Evolutionary conservation across 35 echinoderm and acorn worm species (phyloP), one percentile per base, ranked within the genome.

Genomic region (Ophiothrix spiculata): DNA sequence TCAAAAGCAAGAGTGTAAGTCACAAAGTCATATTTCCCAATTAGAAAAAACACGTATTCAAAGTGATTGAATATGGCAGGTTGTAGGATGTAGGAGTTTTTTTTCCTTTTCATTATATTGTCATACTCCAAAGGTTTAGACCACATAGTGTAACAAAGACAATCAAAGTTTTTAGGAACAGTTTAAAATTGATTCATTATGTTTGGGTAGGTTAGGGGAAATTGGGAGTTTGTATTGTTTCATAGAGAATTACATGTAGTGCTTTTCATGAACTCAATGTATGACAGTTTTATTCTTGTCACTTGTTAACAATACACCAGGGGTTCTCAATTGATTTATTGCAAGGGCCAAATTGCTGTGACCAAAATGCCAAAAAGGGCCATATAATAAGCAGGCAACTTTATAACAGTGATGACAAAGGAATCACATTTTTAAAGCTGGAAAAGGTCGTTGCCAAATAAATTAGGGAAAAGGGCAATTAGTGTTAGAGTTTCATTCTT

Each of bases 1-100:
- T 93, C 91, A 21, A 76, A 39, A 39, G 81, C 82, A 31, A 93
- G 91, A 85, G 91, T 93, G 91, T 93, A 64, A 93, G 91, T 84
- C 0, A 39, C 23, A 29, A 4, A 36, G 3, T 10, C 8, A 6
- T 75, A 31, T 33, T 1, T 75, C 4, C 29, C 73, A 31, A n/a
- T 14, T 15, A 28, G 14, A 14, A 63, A 63, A 10, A 31, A 31
- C 21, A 10, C 35, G 29, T 75, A 31, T 75, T 19, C 29, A 75
- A 75, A 10, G 14, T 63, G 56, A 63, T 63, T 63, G 14, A 63
- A 15, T 63, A 14, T 15, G n/a, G n/a, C 14, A 15, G 56, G 56
- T 15, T 63, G 14, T 63, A 63, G 14, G 56, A 15, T 63, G 14
- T 14, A 15, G n/a, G n/a, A 15, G 56, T n/a, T 63, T 63, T 63